These are phyloP conservation scores for Myripristis murdjan DNA, from an alignment of 2,797 vertebrate species.

Conservation along the genomic window DNA sequence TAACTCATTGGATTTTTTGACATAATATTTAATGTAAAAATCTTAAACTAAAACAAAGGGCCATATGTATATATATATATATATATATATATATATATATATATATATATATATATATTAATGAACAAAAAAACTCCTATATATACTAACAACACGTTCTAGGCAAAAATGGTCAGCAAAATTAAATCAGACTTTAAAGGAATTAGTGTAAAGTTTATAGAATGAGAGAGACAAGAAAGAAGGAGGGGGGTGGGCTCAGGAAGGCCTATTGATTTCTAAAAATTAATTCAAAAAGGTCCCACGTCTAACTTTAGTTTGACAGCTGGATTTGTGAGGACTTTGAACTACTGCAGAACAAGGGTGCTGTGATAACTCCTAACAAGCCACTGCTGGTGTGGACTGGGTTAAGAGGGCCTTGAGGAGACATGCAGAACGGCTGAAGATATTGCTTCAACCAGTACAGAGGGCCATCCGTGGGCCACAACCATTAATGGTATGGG, in stretches of 20 bases:
- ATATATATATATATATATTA: not conserved
- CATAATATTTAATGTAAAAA: no score
- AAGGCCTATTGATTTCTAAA: slow-evolving; percentile 79
- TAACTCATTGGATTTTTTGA: no score
- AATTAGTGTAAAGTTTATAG: slow-evolving; percentile 67
- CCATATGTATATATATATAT: no score
- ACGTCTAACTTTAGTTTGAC: slow-evolving; percentile 73
- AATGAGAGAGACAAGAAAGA: slow-evolving; percentile 48
- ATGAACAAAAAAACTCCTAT: not conserved
- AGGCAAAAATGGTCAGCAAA: slow-evolving; percentile 10
- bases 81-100: no score
- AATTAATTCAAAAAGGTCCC: slow-evolving; percentile 81
- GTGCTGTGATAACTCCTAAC: slow-evolving; percentile 60
- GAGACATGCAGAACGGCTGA: slow-evolving; percentile 66
- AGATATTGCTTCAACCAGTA: slow-evolving; percentile 55
- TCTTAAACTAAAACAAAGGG: no score
- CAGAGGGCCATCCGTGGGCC: slow-evolving; percentile 76
- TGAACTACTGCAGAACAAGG: slow-evolving; percentile 74
- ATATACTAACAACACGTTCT: not conserved
- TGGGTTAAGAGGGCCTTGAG: slow-evolving; percentile 77
- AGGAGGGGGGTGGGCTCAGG: slow-evolving; percentile 45
- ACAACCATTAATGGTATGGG: slow-evolving; percentile 78
- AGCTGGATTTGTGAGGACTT: slow-evolving; percentile 80
- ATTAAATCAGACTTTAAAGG: slow-evolving; percentile 30
- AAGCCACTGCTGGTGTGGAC: slow-evolving; percentile 66